Base-by-base conservation (phyloP, 2,888 invertebrate genomes). In the Brachycybe producta region DNA sequence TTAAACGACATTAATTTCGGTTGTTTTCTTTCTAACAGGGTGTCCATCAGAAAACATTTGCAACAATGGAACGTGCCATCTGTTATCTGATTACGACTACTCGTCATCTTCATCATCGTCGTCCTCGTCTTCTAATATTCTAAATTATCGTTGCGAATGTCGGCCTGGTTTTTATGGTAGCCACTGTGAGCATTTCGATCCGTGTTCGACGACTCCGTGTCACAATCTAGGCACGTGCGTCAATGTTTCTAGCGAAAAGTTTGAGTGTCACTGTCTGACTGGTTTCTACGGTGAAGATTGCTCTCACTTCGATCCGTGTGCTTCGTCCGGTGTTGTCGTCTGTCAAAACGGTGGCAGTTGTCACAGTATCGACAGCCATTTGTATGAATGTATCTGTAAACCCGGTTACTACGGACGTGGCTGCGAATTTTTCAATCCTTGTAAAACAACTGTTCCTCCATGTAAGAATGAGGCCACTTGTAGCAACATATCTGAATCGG, bases 401-500 rank as follows among this genome's bases (percentile, higher is more conserved):
- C 34, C 42, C 2, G 63, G 63, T 15, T 63, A 57, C 53, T 59
- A 54, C 17, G 63, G 63, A 1, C 15, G 51, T 7, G 54, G 48
- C 36, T 64, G 64, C 51, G 47, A 59, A 19, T 43, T 49, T 4
- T 49, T 47, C 21, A 56, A 64, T 43, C 57, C 56, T 2, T 63
- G 64, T 38, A 19, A 15, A 13, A 11, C 21, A 2, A 39, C 51
- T 13, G 49, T 54, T 2, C 39, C 51, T 3, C 65, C 64, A 0
- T 67, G 67, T 49, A 41, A 54, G 21, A 60, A 62, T 51, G 60
- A 59, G 13, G 62, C 59, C 11, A 55, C 54, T 4, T 67, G 67
- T 51, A 35, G 52, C 5, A 58, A 58, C 19, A 48, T 49, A 2
- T 57, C 56, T 8, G 56, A 62, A 39, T 53, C 39, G 2, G 54